Base-by-base conservation (phyloP, 2,888 invertebrate species). In the Amiota communis region DNA sequence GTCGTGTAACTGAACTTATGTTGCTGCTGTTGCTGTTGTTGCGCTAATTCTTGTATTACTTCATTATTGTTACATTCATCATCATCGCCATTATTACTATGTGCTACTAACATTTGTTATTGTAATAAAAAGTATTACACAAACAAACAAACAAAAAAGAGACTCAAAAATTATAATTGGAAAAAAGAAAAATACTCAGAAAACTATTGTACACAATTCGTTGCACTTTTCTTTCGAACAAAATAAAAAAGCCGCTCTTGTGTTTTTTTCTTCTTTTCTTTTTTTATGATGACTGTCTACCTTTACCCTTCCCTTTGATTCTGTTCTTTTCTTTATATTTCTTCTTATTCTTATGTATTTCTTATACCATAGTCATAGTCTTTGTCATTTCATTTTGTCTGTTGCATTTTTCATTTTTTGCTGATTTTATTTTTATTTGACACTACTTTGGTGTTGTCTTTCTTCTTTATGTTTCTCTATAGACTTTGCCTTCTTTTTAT, bases 331-430 rank as follows among this genome's bases (percentile, higher is more conserved):
- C n/a, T 57, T 59, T 59, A 15, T 59, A 4, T 11, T n/a, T 15
- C 11, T 59, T 10, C 20, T 59, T 59, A 11, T 17, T 17, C 20
- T 59, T 59, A 57, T 57, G 65, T 20, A 6, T 20, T 59, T n/a
- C n/a, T n/a, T n/a, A n/a, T n/a, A n/a, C n/a, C 46, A 23, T 48
- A n/a, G n/a, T 81, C 71, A 74, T 79, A 71, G 67, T 71, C 23
- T 64, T 57, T 17, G 20, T 20, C 17, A 20, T 59, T 59, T 15
- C 59, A 59, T 59, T 59, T 59, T 15, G 59, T 36, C 59, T 59
- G 8, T 20, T 20, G 48, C 63, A n/a, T 11, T 71, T 48, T 36
- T 36, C 36, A 4, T 57, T 15, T 15, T 48, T n/a, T 64, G 36
- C 15, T 61, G 12, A 63, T 64, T 64, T 51, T 17, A 48, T 71